Evolutionary conservation across 2,888 invertebrate species (phyloP).

Genomic region (Leptinotarsa tumamoca): DNA sequence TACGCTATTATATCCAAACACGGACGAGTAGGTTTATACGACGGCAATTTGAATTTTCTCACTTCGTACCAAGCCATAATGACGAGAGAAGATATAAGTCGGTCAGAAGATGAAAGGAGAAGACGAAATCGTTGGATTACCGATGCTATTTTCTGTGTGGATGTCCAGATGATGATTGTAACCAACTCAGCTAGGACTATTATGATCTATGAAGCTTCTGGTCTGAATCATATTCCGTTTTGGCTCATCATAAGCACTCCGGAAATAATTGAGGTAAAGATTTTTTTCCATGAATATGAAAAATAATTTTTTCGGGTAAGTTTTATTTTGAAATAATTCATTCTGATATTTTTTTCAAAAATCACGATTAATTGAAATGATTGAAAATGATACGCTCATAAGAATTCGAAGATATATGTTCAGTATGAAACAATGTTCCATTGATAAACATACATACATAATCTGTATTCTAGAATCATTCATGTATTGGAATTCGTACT

Average conservation of each 20-base stretch:
- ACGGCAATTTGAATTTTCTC: slow-evolving; percentile 69
- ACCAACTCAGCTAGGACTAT: slow-evolving; percentile 73
- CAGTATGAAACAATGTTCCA: no score
- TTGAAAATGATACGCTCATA: no score
- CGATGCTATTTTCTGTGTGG: slow-evolving; percentile 72
- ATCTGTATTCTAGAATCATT: no score
- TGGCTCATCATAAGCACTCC: slow-evolving; percentile 72
- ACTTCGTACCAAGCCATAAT: slow-evolving; percentile 70
- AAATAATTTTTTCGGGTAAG: no score
- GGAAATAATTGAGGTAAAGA: slow-evolving; percentile 69
- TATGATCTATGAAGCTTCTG: slow-evolving; percentile 72
- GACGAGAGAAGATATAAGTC: slow-evolving; percentile 68
- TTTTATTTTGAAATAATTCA: no score
- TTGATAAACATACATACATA: no score
- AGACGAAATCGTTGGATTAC: slow-evolving; percentile 71
- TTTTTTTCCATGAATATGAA: not conserved
- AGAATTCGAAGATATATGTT: no score
- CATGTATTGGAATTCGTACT: no score
- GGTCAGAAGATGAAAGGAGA: slow-evolving; percentile 61
- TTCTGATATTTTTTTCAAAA: no score
- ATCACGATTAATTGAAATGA: no score
- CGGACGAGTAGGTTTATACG: slow-evolving; percentile 73
- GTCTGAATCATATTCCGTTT: slow-evolving; percentile 70
- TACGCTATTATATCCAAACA: slow-evolving; percentile 72
- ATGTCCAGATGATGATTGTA: slow-evolving; percentile 70